These are phyloP conservation scores for Exephanes ischioxanthus DNA, from an alignment of 2,888 invertebrate species.

Conservation along the genomic window DNA sequence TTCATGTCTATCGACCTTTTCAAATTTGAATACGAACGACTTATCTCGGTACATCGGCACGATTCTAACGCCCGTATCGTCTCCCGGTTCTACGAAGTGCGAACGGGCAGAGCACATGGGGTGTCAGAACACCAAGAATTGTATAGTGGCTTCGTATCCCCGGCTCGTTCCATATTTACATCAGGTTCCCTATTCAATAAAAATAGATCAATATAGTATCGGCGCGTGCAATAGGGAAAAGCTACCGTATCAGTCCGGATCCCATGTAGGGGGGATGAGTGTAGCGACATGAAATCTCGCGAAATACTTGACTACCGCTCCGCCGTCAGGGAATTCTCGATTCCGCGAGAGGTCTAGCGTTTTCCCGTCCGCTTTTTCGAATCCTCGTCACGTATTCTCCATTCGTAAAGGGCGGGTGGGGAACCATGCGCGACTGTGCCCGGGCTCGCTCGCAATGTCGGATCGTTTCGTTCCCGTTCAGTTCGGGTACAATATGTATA, in stretches of 20 bases:
- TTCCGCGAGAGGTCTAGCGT: neutral
- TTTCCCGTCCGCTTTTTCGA: slow-evolving; percentile 22
- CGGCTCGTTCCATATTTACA: neutral
- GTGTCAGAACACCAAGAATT: neutral
- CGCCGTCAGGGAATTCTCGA: neutral
- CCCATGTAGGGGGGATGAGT: slow-evolving; percentile 9
- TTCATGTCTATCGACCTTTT: neutral
- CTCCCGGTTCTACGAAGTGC: neutral
- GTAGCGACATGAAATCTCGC: slow-evolving; percentile 10
- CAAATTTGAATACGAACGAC: neutral
- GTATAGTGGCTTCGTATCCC: neutral
- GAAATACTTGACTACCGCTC: slow-evolving; percentile 22
- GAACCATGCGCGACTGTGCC: slow-evolving; percentile 7
- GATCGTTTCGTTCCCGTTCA: slow-evolving; percentile 24
- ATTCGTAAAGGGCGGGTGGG: slow-evolving; percentile 27
- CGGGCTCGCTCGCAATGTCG: neutral
- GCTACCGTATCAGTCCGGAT: neutral
- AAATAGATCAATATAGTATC: neutral
- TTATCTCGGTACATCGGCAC: neutral
- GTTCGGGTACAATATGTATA: slow-evolving; percentile 39
- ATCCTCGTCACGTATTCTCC: slow-evolving; percentile 46
- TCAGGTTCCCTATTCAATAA: neutral
- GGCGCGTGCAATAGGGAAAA: neutral
- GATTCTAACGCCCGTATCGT: neutral
- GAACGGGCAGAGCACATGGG: neutral